Conservation (phyloP, 2,113 vertebrate genomes). For the Glaucomys volans region DNA sequence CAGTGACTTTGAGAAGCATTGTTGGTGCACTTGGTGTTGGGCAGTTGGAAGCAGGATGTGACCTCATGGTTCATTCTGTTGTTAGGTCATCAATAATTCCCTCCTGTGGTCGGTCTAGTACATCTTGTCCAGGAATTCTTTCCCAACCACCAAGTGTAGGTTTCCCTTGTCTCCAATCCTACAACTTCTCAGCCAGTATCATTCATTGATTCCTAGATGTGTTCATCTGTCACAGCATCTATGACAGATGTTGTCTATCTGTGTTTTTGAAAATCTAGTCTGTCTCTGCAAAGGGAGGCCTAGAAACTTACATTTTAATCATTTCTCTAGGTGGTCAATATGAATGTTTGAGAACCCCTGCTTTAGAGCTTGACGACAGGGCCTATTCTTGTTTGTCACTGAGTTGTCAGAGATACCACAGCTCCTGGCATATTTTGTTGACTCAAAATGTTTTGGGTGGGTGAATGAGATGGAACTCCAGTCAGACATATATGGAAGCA, state of each 20-base stretch:
- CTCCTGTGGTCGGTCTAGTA: not conserved
- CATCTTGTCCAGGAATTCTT: conserved; percentile 24
- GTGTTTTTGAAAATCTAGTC: not conserved
- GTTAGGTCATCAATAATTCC: not conserved
- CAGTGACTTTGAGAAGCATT: not conserved
- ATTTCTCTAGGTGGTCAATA: not conserved
- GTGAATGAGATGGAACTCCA: not conserved
- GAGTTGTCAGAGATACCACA: not conserved
- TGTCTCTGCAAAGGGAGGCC: not conserved
- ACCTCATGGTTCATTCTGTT: not conserved
- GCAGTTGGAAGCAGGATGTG: not conserved
- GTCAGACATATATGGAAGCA: not conserved
- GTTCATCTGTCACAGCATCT: not conserved
- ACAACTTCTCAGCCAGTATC: not conserved
- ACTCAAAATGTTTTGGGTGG: not conserved
- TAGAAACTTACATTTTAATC: not conserved
- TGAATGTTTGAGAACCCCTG: not conserved
- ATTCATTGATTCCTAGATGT: not conserved
- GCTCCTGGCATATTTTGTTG: not conserved
- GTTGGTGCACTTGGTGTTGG: no score
- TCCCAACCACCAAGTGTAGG: not conserved
- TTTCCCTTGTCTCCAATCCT: not conserved
- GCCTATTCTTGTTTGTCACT: not conserved
- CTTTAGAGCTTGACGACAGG: not conserved
- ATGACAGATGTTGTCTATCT: not conserved